Conservation (phyloP, 2,888 invertebrate species). For the Rhamnusium bicolor region DNA sequence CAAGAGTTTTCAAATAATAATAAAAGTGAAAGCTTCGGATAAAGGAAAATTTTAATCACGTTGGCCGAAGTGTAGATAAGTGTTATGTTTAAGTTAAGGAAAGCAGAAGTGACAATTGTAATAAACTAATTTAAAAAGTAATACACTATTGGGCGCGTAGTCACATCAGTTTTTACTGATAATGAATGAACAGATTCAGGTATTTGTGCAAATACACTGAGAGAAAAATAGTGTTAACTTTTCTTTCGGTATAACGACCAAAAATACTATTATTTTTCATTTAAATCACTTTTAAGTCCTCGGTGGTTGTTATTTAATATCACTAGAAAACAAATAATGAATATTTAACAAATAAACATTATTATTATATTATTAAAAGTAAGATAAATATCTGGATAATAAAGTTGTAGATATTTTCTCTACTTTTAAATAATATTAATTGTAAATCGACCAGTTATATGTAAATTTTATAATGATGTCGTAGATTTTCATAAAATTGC, state of each 20-base stretch:
- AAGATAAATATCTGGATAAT: conserved; percentile 4
- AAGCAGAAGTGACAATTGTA: conserved; percentile 13
- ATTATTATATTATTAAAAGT: too few species aligned
- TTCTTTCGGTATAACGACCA: conserved; percentile 22
- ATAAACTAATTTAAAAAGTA: conserved; percentile 6
- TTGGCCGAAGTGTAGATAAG: conserved; percentile 15
- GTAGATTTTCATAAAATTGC: conserved; percentile 58
- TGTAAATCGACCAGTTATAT: conserved; percentile 66
- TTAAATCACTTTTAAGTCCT: conserved; percentile 5
- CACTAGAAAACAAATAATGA: conserved; percentile 12
- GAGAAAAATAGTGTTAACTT: conserved; percentile 5
- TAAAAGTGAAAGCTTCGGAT: background rate
- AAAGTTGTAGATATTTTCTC: background rate
- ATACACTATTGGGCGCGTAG: background rate
- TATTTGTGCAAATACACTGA: conserved; percentile 6
- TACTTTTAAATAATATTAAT: conserved; percentile 32
- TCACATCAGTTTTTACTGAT: conserved; percentile 6
- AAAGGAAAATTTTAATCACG: background rate
- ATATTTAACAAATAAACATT: too few species aligned
- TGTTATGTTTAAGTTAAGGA: conserved; percentile 21
- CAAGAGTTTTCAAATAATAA: too few species aligned
- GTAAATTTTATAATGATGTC: conserved; percentile 67
- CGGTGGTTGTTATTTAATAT: conserved; percentile 8
- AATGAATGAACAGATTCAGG: background rate
- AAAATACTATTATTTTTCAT: conserved; percentile 7